These are phyloP conservation scores for Gambelia wislizenii DNA, from an alignment of 2,797 vertebrate species.

Conservation along the genomic window DNA sequence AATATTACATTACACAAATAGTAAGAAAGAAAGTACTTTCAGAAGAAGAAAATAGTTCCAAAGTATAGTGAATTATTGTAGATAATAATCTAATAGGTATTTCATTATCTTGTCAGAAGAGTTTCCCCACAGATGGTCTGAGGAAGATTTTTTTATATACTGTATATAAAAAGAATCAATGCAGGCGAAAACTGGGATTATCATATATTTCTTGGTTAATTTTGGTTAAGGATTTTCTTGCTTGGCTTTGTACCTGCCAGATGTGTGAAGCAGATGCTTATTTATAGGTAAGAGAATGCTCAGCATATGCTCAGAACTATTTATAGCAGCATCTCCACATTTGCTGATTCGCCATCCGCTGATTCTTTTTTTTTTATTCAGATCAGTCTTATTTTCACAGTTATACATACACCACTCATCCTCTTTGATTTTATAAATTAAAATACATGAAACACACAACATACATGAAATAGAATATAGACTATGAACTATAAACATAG, in stretches of 20 bases:
- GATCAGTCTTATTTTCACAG: too few species aligned
- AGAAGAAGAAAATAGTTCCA: neutral
- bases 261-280: neutral
- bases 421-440: too few species aligned
- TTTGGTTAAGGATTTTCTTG: too few species aligned
- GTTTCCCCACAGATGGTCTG: neutral
- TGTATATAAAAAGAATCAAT: neutral
- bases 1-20: neutral
- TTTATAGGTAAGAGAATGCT: neutral
- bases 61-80: too few species aligned
- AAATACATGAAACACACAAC: too few species aligned
- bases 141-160: neutral
- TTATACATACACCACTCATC: too few species aligned
- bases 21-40: neutral
- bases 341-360: too few species aligned
- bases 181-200: neutral
- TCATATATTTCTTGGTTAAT: neutral
- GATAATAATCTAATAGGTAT: neutral
- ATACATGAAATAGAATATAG: too few species aligned
- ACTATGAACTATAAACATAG: too few species aligned
- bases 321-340: too few species aligned
- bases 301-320: neutral
- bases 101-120: neutral
- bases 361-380: too few species aligned
- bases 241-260: neutral